These are phyloP conservation scores for Cheilosia scutellata DNA, from an alignment of 2,888 invertebrate species.

Conservation along the genomic window DNA sequence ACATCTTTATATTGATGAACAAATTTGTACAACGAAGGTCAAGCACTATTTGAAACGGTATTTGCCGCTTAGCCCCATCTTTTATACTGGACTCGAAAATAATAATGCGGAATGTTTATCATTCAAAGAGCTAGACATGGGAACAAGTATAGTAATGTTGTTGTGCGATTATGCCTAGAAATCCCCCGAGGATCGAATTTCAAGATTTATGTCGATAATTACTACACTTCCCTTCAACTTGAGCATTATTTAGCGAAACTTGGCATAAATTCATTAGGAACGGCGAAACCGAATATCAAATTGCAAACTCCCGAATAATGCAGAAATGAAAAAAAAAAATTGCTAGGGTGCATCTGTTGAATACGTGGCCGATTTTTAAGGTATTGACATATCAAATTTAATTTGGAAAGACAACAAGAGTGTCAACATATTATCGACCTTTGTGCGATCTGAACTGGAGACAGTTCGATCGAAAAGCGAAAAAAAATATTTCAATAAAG, in stretches of 20 bases:
- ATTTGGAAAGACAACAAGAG: constrained; percentile 2
- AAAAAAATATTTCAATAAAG: too few relatives aligned
- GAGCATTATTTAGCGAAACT: constrained; percentile 4
- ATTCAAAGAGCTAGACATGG: too few relatives aligned
- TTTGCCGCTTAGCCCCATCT: too few relatives aligned
- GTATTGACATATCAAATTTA: not conserved
- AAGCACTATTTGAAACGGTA: too few relatives aligned
- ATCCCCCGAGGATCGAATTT: not conserved
- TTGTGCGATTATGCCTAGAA: constrained; percentile 5
- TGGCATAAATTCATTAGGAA: not conserved
- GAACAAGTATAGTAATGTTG: too few relatives aligned
- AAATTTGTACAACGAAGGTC: too few relatives aligned
- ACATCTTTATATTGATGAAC: too few relatives aligned
- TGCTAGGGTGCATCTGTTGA: not conserved
- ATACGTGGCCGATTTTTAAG: constrained; percentile 6
- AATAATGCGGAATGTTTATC: too few relatives aligned
- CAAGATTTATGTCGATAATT: constrained; percentile 2
- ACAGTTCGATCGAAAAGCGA: not conserved
- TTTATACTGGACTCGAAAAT: too few relatives aligned
- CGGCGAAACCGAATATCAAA: too few relatives aligned
- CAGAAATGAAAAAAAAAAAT: constrained; percentile 1
- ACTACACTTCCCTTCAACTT: not conserved
- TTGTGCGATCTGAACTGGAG: not conserved
- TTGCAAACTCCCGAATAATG: not conserved
- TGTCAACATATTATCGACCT: too few relatives aligned